These are phyloP conservation scores for Hirudinaria manillensis DNA, from an alignment of 2,888 invertebrate genomes.

Conservation along the genomic window DNA sequence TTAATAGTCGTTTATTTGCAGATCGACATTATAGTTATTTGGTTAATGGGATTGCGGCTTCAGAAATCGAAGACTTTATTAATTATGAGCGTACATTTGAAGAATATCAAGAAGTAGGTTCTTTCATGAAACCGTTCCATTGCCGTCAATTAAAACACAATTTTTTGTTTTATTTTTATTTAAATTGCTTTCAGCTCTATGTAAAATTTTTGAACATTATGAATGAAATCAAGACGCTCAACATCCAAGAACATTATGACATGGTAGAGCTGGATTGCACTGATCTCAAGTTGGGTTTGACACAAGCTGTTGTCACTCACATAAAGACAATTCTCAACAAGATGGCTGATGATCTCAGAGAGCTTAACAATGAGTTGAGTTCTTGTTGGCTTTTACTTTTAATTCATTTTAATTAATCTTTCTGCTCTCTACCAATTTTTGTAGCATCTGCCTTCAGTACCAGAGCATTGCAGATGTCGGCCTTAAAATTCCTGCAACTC, in stretches of 20 bases:
- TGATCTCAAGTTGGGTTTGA: slow-evolving; percentile 53
- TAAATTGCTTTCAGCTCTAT: slow-evolving; percentile 46
- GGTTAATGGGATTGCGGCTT: slow-evolving; percentile 51
- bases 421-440: no score
- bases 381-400: not conserved
- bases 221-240: slow-evolving; percentile 50
- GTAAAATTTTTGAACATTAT: slow-evolving; percentile 50
- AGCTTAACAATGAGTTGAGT: slow-evolving; percentile 48
- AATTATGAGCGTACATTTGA: slow-evolving; percentile 52
- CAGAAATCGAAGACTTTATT: slow-evolving; percentile 51
- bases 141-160: not conserved
- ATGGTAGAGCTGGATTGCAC: slow-evolving; percentile 54
- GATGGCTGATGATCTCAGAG: slow-evolving; percentile 51
- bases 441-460: slow-evolving; percentile 62
- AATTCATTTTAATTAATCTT: slow-evolving; percentile 33
- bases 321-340: slow-evolving; percentile 50
- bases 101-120: slow-evolving; percentile 52
- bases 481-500: slow-evolving; percentile 68
- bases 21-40: slow-evolving; percentile 53
- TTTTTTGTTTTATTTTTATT: not conserved
- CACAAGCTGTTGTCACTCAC: slow-evolving; percentile 49
- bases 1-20: slow-evolving; percentile 34
- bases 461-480: slow-evolving; percentile 67
- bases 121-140: no score
- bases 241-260: slow-evolving; percentile 53